These are phyloP conservation scores for Chouioia cunea DNA, from an alignment of 2,888 invertebrate species.

Conservation along the genomic window DNA sequence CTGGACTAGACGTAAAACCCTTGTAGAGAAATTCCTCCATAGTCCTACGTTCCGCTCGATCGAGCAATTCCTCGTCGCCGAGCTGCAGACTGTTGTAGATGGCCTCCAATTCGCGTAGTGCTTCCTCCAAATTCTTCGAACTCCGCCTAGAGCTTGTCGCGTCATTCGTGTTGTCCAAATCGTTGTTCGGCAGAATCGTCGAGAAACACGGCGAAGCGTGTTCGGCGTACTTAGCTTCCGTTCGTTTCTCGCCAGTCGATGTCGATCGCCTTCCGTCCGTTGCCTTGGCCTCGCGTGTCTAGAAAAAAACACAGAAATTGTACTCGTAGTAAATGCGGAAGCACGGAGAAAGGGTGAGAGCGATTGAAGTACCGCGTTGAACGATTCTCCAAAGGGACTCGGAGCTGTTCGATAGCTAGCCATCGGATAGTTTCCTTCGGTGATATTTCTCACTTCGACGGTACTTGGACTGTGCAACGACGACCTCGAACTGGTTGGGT, in stretches of 20 bases:
- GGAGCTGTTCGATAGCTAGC: no score
- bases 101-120: constrained; percentile 89
- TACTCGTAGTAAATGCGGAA: no score
- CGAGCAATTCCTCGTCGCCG: constrained; percentile 85
- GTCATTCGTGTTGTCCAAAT: neutral
- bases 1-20: constrained; percentile 42
- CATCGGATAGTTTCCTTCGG: constrained; percentile 10
- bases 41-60: constrained; percentile 83
- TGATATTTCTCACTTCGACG: constrained; percentile 25
- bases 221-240: constrained; percentile 16
- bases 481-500: neutral
- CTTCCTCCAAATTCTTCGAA: constrained; percentile 87
- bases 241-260: constrained; percentile 24
- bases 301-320: no score
- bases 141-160: constrained; percentile 64
- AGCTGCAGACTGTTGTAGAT: constrained; percentile 90
- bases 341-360: no score
- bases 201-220: constrained; percentile 19
- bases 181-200: constrained; percentile 7
- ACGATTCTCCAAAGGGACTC: constrained; percentile 24
- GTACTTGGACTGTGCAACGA: constrained; percentile 21
- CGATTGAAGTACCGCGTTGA: constrained; percentile 23
- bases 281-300: no score
- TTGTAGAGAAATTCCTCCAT: constrained; percentile 69
- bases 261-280: constrained; percentile 33